Evolutionary conservation across 2,888 invertebrate genomes (phyloP).

Genomic region (Pseudeuparius sepicola): DNA sequence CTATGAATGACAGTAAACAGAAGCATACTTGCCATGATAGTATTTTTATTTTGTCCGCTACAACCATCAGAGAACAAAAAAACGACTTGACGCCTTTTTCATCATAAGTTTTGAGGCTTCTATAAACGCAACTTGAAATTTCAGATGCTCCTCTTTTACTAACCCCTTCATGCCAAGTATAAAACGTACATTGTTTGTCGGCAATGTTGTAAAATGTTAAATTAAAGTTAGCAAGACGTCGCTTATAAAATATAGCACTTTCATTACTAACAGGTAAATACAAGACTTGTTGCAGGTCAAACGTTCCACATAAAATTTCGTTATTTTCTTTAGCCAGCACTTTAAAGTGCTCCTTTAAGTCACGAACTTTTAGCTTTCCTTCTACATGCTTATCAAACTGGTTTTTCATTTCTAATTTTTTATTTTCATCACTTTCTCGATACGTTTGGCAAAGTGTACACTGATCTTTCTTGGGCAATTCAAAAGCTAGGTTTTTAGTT

Average conservation of each 20-base stretch:
- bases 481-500: slow-evolving; percentile 18
- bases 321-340: slow-evolving; percentile 4
- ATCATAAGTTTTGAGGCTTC: slow-evolving; percentile 9
- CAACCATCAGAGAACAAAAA: slow-evolving; percentile 17
- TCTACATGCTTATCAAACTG: slow-evolving; percentile 21
- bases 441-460: neutral
- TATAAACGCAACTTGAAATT: slow-evolving; percentile 14
- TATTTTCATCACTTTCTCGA: slow-evolving; percentile 13
- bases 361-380: slow-evolving; percentile 22
- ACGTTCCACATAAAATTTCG: slow-evolving; percentile 20
- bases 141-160: slow-evolving; percentile 18
- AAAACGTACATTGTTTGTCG: slow-evolving; percentile 16
- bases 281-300: slow-evolving; percentile 28
- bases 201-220: slow-evolving; percentile 14
- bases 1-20: slow-evolving; percentile 4
- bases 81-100: slow-evolving; percentile 8
- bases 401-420: slow-evolving; percentile 16
- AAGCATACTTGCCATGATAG: slow-evolving; percentile 15
- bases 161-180: slow-evolving; percentile 16
- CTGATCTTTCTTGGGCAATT: slow-evolving; percentile 21
- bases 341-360: slow-evolving; percentile 11
- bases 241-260: slow-evolving; percentile 19
- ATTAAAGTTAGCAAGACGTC: slow-evolving; percentile 16
- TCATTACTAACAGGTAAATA: slow-evolving; percentile 19
- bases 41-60: slow-evolving; percentile 18